A percentile compares a stretch with the other conserved stretches of the same genome.
phyloP scores from a whole-genome alignment of 2,113 vertebrate species.

The Dendropsophus ebraccatus region DNA sequence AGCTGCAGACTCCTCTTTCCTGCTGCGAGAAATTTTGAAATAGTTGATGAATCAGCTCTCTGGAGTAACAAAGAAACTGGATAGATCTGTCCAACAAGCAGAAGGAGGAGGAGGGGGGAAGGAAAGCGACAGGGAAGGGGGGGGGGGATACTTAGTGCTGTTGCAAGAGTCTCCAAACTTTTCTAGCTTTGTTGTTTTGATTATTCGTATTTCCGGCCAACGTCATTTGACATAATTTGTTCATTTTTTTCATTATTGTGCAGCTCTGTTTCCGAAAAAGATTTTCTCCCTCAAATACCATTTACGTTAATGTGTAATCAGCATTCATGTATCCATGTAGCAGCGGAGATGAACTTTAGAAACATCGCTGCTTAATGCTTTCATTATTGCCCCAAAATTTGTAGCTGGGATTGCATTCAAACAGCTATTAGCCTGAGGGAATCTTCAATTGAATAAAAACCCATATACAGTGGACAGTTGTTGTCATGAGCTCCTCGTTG shows the following conservation, averaged over 20 bases:
- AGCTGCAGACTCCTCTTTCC: background rate
- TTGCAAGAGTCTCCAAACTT: background rate
- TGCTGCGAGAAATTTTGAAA: background rate
- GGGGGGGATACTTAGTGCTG: background rate
- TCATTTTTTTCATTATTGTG: background rate
- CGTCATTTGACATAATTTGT: background rate
- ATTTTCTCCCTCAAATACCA: background rate
- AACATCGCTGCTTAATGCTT: background rate
- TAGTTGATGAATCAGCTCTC: conserved; percentile 38
- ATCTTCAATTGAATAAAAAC: no score
- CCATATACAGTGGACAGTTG: no score
- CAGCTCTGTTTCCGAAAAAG: background rate
- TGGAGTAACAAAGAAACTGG: conserved; percentile 22
- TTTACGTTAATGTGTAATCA: background rate
- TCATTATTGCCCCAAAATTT: background rate
- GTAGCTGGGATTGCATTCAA: no score
- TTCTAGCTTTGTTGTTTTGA: background rate
- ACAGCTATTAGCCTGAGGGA: no score
- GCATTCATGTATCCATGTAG: background rate
- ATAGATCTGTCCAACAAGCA: background rate
- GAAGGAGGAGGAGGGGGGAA: background rate
- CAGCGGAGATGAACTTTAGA: background rate
- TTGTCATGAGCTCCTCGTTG: no score
- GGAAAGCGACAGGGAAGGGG: background rate
- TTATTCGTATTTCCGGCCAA: background rate